Base-by-base conservation (phyloP, 30 jellyfish, hydroid and myxozoan genomes). In the Hydractinia echinata region DNA sequence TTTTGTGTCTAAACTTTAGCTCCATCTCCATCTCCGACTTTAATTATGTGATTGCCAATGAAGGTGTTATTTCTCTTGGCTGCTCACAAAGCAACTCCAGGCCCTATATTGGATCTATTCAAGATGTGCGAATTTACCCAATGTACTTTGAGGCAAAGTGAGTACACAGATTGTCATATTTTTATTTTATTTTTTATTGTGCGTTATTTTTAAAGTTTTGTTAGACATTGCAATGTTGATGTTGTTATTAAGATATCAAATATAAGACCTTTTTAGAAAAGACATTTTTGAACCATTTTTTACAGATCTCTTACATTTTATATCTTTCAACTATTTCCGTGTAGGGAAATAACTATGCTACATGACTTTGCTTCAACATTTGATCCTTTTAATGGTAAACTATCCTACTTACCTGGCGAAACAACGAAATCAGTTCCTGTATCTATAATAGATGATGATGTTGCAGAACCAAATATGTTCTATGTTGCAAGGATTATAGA, bases 111-210 rank as follows among this genome's bases (percentile, higher is more conserved):
- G 95, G 94, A 19, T 72, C 72, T 5, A 87, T 90, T 8, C 97
- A 90, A 69, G 97, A 90, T 78, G 88, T 90, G 67, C 16, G 93
- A 77, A 50, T 90, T 60, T 90, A 90, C 69, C 81, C 95, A 18
- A 53, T 68, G n/a, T 67, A 67, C 19, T 62, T 90, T 54, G 52
- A 85, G 16, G 76, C 89, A 7, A 84, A 85, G 97, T 90, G 76
- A 48, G 97, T 79, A 48, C 2, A 0, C 39, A n/a, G 6, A 7
- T 64, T 7, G 19, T 58, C 19, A 58, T 58, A 6, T 64, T 44
- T 30, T 7, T 64, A 13, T 64, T 13, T 6, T 64, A 64, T 64
- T 1, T 64, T 49, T 44, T 0, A 53, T 6, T 7, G 67, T 10
- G 49, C 51, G 1, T n/a, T 13, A 18, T 13, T 61, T 0, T 78